Conservation (phyloP, 1,140 invertebrate genomes). For the Micrasema minimum region DNA sequence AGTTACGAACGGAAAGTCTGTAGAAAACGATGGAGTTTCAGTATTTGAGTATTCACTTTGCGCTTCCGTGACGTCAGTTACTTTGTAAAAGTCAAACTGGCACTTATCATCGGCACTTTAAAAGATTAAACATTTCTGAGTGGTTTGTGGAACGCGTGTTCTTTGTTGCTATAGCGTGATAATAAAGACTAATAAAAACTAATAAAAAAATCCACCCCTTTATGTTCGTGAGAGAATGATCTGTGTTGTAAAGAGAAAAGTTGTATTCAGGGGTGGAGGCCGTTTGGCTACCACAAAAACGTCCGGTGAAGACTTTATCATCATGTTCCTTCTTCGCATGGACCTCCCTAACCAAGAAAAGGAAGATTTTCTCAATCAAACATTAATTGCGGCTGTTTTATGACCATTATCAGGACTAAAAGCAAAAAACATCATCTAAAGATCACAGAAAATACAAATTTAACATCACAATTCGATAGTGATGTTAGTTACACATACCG, state of each 20-base stretch:
- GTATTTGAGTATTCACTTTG: conserved; percentile 9
- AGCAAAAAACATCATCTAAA: no score
- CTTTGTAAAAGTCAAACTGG: neutral
- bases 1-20: neutral
- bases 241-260: conserved; percentile 1
- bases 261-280: conserved; percentile 3
- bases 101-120: neutral
- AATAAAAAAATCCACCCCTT: conserved; percentile 2
- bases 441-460: no score
- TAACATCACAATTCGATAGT: no score
- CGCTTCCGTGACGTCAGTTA: conserved; percentile 5
- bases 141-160: neutral
- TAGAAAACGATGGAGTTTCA: neutral
- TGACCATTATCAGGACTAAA: neutral
- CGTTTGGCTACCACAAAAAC: neutral
- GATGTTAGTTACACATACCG: no score
- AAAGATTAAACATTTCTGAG: conserved; percentile 4
- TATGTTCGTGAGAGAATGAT: conserved; percentile 29
- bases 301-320: conserved; percentile 31
- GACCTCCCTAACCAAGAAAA: conserved; percentile 44
- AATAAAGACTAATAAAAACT: no score
- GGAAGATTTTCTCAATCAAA: conserved; percentile 15
- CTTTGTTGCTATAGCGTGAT: no score
- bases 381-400: neutral
- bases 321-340: conserved; percentile 48